Conservation (phyloP, 1,140 invertebrate species). For the Drosophila orena region DNA sequence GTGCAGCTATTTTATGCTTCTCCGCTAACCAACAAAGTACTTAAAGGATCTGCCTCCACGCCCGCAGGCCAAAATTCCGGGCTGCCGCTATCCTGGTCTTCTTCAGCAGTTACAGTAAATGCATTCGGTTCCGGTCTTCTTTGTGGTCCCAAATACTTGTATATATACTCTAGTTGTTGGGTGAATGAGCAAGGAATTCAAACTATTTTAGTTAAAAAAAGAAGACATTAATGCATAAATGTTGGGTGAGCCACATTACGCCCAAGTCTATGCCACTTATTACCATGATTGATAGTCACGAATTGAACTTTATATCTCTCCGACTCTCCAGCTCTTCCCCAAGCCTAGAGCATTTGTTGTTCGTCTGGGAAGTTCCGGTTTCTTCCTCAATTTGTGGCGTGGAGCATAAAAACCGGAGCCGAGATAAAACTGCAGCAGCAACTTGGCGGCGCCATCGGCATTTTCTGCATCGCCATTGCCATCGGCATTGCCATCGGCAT, state of each 20-base stretch:
- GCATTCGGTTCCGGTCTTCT: conserved; percentile 28
- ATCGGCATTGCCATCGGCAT: conserved; percentile 46
- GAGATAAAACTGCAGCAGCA: conserved; percentile 79
- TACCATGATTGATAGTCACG: not conserved
- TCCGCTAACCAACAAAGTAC: conserved; percentile 76
- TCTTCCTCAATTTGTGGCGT: conserved; percentile 39
- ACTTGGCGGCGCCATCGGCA: conserved; percentile 69
- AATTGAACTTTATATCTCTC: not conserved
- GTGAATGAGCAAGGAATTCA: not conserved
- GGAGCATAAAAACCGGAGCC: conserved; percentile 62
- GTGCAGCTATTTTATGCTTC: conserved; percentile 80
- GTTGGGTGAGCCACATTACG: too few relatives aligned
- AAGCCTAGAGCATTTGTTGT: conserved; percentile 18
- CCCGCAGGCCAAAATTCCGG: conserved; percentile 16
- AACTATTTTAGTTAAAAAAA: not conserved
- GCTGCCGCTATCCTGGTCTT: conserved; percentile 7
- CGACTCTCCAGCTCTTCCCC: not conserved
- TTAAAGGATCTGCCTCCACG: conserved; percentile 63
- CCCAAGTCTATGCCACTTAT: too few relatives aligned
- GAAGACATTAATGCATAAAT: too few relatives aligned
- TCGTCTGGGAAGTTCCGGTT: not conserved
- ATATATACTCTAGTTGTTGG: conserved; percentile 7
- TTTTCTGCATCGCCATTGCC: conserved; percentile 52
- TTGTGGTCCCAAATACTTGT: conserved; percentile 1
- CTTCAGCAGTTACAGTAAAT: conserved; percentile 47